Conservation (phyloP, 2,888 invertebrate genomes). For the Pocota personata region DNA sequence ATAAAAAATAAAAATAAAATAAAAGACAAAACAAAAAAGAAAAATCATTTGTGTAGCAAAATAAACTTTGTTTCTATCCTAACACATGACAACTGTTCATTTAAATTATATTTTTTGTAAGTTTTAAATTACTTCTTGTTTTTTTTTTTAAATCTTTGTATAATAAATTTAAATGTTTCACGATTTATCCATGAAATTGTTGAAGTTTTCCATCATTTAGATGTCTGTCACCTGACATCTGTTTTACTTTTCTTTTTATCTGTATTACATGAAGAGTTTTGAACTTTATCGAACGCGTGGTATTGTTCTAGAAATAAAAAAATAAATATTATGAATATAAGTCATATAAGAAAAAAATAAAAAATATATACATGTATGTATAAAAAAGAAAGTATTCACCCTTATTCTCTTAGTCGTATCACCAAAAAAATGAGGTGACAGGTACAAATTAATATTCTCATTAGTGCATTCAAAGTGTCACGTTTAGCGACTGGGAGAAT, state of each 20-base stretch:
- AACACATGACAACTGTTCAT: conserved; percentile 69
- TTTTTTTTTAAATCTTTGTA: conserved; percentile 1
- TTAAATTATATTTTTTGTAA: conserved; percentile 48
- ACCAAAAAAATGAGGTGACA: too few species aligned
- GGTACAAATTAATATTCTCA: too few species aligned
- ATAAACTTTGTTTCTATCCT: conserved; percentile 68
- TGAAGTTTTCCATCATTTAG: conserved; percentile 24
- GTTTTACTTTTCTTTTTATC: conserved; percentile 6
- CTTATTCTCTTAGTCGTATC: too few species aligned
- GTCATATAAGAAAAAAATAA: too few species aligned
- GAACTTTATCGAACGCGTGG: conserved; percentile 79
- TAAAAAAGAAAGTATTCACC: too few species aligned
- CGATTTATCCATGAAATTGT: conserved; percentile 24
- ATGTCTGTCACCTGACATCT: conserved; percentile 58
- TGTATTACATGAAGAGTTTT: conserved; percentile 21
- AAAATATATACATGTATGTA: too few species aligned
- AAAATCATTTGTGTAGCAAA: conserved; percentile 60
- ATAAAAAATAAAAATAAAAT: conserved; percentile 6
- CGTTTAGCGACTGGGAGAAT: too few species aligned
- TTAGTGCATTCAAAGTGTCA: too few species aligned
- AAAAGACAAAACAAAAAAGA: conserved; percentile 23
- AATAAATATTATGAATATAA: background rate
- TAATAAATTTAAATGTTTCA: conserved; percentile 55
- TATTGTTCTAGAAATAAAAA: conserved; percentile 78
- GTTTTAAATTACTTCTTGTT: conserved; percentile 27